Conservation (phyloP, 2,888 invertebrate species). For the Drosophila conformis region DNA sequence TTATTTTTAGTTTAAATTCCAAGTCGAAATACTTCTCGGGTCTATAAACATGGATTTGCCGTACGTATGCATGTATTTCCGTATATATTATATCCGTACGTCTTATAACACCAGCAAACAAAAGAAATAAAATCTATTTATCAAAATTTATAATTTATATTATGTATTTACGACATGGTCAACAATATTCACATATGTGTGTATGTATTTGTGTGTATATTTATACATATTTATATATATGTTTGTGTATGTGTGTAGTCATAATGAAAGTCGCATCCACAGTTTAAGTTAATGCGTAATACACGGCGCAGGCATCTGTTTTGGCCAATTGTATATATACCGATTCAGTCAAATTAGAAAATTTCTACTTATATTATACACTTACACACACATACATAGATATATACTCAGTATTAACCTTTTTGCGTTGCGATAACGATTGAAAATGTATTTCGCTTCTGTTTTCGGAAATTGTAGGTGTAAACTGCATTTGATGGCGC, state of each 20-base stretch:
- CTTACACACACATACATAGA: background rate
- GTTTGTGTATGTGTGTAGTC: background rate
- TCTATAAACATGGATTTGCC: background rate
- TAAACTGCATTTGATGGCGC: slow-evolving; percentile 12
- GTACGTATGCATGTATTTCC: background rate
- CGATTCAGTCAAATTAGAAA: background rate
- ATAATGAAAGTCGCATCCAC: slow-evolving; percentile 2
- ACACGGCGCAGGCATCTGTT: slow-evolving; percentile 8
- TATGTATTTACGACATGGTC: background rate
- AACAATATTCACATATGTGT: background rate
- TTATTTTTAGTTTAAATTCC: background rate
- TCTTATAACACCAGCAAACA: background rate
- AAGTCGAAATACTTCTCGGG: background rate
- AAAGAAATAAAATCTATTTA: background rate
- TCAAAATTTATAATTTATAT: background rate
- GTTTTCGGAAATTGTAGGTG: slow-evolving; percentile 1
- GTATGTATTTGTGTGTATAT: background rate
- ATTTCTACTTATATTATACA: background rate
- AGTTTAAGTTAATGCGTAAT: slow-evolving; percentile 17
- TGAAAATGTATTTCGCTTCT: slow-evolving; percentile 13
- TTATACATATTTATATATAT: background rate
- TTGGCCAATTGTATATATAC: slow-evolving; percentile 5
- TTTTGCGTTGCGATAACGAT: slow-evolving; percentile 12
- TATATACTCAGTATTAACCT: slow-evolving; percentile 5
- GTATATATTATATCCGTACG: background rate